phyloP scores from a whole-genome alignment of 2,113 vertebrate species.

The Leucoraja erinaceus region DNA sequence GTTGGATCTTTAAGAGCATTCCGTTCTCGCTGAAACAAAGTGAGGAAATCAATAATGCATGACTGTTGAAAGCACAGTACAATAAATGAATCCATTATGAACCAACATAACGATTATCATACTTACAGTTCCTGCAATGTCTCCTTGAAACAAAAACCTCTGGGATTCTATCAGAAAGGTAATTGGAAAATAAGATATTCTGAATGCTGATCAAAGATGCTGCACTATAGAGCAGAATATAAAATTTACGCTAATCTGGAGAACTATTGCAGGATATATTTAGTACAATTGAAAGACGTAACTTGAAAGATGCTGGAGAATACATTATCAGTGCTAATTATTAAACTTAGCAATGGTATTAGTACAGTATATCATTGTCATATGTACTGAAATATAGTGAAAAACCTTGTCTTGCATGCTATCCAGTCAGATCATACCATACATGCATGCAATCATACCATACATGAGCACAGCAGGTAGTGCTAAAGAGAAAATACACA shows the following conservation, averaged over 20 bases:
- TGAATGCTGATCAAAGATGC: not conserved
- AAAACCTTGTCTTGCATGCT: too few species aligned
- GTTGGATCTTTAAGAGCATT: constrained; percentile 62
- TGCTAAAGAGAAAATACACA: too few species aligned
- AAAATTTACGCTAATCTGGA: not conserved
- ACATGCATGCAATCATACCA: too few species aligned
- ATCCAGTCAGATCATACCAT: too few species aligned
- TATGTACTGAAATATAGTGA: too few species aligned
- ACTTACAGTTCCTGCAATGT: constrained; percentile 69
- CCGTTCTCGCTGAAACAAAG: constrained; percentile 51
- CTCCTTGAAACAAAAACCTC: constrained; percentile 71
- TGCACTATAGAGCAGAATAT: not conserved
- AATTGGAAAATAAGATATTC: constrained; percentile 12
- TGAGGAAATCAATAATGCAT: constrained; percentile 36
- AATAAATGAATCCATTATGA: not conserved
- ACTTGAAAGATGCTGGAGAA: not conserved
- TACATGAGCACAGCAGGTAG: too few species aligned
- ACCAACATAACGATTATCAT: not conserved
- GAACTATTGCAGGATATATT: not conserved
- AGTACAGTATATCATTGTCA: too few species aligned
- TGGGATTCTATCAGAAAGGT: constrained; percentile 58
- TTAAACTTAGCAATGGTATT: too few species aligned
- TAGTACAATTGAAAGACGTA: not conserved
- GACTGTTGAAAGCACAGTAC: not conserved
- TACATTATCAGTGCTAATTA: not conserved